A percentile compares a stretch with the other conserved stretches of the same genome.
Conservation (phyloP, 2,113 vertebrate genomes). For the Plotosus lineatus region DNA sequence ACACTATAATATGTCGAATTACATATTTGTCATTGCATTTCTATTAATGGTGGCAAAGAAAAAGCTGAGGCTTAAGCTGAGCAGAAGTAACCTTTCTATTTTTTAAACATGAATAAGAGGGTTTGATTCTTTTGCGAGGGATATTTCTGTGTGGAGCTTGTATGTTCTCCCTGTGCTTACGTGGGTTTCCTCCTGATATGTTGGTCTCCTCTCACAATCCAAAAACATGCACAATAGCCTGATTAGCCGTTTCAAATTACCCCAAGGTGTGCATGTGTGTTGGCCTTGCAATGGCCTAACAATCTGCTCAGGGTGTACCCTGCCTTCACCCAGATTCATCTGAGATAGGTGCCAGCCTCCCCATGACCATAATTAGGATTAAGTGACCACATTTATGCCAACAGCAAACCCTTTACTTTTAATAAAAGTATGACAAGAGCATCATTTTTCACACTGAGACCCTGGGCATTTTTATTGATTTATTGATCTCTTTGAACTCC, state of each 20-base stretch:
- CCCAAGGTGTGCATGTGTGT: too few relatives aligned
- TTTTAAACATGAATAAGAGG: too few relatives aligned
- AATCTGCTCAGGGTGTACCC: too few relatives aligned
- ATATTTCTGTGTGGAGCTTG: too few relatives aligned
- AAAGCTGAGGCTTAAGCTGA: neutral
- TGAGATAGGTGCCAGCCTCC: too few relatives aligned
- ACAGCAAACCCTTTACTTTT: neutral
- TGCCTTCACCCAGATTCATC: too few relatives aligned
- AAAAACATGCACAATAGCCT: too few relatives aligned
- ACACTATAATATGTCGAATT: neutral
- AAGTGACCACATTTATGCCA: neutral
- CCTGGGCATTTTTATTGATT: neutral
- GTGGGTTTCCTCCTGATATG: too few relatives aligned
- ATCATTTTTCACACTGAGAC: constrained; percentile 7
- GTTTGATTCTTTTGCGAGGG: too few relatives aligned
- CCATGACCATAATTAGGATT: neutral
- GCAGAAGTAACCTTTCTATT: neutral
- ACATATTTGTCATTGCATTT: neutral
- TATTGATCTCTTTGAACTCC: constrained; percentile 11
- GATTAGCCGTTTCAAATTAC: too few relatives aligned
- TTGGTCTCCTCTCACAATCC: too few relatives aligned
- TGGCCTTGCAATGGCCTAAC: too few relatives aligned
- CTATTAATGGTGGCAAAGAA: neutral
- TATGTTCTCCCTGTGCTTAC: neutral
- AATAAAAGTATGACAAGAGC: neutral